phyloP scores from a whole-genome alignment of 2,888 invertebrate species.

The Deroplatys truncata region DNA sequence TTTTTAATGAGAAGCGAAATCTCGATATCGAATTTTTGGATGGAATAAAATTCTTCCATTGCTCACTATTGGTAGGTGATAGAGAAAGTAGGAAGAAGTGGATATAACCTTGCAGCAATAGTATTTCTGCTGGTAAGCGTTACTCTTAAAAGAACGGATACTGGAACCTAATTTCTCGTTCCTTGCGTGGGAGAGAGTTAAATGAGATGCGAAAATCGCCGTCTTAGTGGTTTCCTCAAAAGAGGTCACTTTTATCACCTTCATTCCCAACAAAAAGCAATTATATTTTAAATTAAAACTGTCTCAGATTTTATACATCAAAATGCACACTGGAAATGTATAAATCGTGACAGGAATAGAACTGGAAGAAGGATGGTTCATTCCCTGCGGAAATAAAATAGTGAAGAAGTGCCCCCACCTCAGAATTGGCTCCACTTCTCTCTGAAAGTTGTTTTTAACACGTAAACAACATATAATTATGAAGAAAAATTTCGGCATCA shows the following conservation, averaged over 20 bases:
- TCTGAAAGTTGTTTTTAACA: not conserved
- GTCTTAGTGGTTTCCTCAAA: not conserved
- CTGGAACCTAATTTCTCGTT: not conserved
- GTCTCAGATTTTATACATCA: not conserved
- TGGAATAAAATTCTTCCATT: too few relatives aligned
- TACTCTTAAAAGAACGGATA: not conserved
- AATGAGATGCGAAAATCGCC: not conserved
- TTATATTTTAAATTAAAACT: not conserved
- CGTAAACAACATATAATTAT: not conserved
- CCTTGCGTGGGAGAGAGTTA: not conserved
- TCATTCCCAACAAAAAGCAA: not conserved
- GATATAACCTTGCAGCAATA: too few relatives aligned
- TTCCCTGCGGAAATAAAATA: not conserved
- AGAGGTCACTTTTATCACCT: not conserved
- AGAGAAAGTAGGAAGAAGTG: too few relatives aligned
- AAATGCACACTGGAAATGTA: too few relatives aligned
- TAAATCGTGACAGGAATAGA: too few relatives aligned
- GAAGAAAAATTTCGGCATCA: too few relatives aligned
- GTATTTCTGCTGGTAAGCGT: not conserved
- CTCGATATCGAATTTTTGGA: too few relatives aligned
- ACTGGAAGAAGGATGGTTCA: too few relatives aligned
- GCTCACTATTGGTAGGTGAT: too few relatives aligned
- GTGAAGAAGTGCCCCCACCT: not conserved
- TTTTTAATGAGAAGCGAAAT: too few relatives aligned
- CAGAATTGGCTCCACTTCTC: not conserved